These are phyloP conservation scores for Osmerus eperlanus DNA, from an alignment of 2,113 vertebrate genomes.

Conservation along the genomic window DNA sequence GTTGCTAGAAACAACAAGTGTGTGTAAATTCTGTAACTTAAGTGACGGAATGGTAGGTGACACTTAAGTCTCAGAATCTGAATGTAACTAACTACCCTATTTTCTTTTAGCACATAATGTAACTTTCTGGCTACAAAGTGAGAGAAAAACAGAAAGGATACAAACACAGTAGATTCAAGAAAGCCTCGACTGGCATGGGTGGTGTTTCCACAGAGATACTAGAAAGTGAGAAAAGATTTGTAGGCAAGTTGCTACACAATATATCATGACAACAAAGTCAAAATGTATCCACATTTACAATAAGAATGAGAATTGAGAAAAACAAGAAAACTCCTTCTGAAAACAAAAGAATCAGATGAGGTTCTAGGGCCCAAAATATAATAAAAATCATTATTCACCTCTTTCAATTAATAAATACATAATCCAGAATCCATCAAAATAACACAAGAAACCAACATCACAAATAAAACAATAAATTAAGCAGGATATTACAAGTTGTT, in stretches of 20 bases:
- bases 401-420: constrained; percentile 79
- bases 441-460: constrained; percentile 43
- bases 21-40: neutral
- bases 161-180: constrained; percentile 41
- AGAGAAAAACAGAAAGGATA: constrained; percentile 32
- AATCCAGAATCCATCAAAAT: constrained; percentile 67
- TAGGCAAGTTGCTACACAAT: constrained; percentile 54
- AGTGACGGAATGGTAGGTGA: neutral
- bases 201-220: constrained; percentile 7
- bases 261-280: constrained; percentile 51
- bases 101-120: constrained; percentile 40
- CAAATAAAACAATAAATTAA: constrained; percentile 72
- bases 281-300: constrained; percentile 64
- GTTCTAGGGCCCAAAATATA: constrained; percentile 56
- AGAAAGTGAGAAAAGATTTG: constrained; percentile 35
- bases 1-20: neutral
- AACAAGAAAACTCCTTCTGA: neutral
- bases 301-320: constrained; percentile 42
- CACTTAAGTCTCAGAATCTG: constrained; percentile 2
- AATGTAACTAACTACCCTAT: constrained; percentile 36
- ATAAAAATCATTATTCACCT: constrained; percentile 67
- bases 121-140: constrained; percentile 41
- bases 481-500: constrained; percentile 47
- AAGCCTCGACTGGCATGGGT: constrained; percentile 1
- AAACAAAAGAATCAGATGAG: constrained; percentile 37